These are phyloP conservation scores for Caracal caracal DNA, from an alignment of 2,113 vertebrate genomes.

Conservation along the genomic window DNA sequence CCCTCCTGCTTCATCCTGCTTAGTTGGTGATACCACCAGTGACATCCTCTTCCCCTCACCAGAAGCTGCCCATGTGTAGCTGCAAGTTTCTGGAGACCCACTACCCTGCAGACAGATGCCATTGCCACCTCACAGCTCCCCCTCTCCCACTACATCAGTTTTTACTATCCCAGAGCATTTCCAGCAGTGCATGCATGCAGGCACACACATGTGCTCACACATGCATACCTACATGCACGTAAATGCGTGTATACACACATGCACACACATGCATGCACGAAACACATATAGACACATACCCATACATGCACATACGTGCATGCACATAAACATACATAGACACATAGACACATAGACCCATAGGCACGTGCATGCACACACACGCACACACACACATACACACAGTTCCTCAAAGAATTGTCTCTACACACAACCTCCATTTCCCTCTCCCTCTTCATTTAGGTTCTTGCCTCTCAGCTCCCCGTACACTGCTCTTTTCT, in stretches of 20 bases:
- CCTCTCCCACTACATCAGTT: not conserved
- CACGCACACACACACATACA: fast-evolving
- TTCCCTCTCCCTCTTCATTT: too few species aligned
- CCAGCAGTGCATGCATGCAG: not conserved
- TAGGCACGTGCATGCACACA: fast-evolving
- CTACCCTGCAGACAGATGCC: fast-evolving
- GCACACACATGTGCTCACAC: not conserved
- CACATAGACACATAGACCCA: fast-evolving
- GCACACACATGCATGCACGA: not conserved
- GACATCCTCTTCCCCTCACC: fast-evolving
- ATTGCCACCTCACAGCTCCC: not conserved
- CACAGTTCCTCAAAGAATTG: not conserved
- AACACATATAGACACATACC: too few species aligned
- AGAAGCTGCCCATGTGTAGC: not conserved
- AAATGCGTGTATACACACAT: not conserved
- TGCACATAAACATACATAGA: not conserved
- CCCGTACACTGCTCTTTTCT: not conserved
- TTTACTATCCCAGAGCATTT: not conserved
- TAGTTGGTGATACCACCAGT: not conserved
- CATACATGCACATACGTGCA: not conserved
- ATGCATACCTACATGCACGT: too few species aligned
- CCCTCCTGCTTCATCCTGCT: too few species aligned
- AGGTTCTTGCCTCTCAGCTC: not conserved
- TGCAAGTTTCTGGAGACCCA: not conserved
- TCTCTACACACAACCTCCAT: not conserved